Base-by-base conservation (phyloP, 2,797 vertebrate genomes). In the Etheostoma nigrum region DNA sequence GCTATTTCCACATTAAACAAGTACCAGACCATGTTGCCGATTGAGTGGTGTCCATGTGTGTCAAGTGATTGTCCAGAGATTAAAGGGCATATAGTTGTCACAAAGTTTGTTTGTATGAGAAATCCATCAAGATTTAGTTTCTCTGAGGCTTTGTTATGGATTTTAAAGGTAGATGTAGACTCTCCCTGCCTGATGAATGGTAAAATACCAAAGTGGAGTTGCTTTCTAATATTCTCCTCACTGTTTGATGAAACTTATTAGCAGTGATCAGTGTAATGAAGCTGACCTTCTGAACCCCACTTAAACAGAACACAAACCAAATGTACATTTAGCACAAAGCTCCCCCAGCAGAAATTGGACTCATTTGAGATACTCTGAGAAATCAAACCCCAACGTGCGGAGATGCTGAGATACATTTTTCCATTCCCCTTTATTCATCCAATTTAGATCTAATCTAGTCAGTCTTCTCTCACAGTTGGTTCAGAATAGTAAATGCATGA, bases 381-480 rank as follows among this genome's bases (percentile, higher is more conserved):
- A 93, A 90, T 91, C 84, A 87, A 90, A 86, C 72, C 70, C 68
- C 79, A 78, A 89, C 82, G 7, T 51, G 71, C 33, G 15, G 76
- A 85, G 82, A 89, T 87, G 87, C 68, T 92, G 80, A 93, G 86
- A 88, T 89, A 86, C 58, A 85, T 92, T 94, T 93, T 94, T 93
- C 90, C 91, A 90, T 92, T 87, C 81, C 81, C 89, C 78, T 83
- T 72, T 49, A 82, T 87, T 88, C 88, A 85, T 91, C 86, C 82
- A 86, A 60, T 88, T 89, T 85, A 81, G 85, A 92, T 93, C 71
- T 88, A 91, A 93, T 90, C 89, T 89, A 71, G 51, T 83, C 81
- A 63, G 67, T 82, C 82, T 78, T 81, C 76, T 84, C 86, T 89
- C 74, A 58, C 72, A 67, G 73, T 87, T 71, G 66, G 63, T 82